Percentiles rank a stretch among this genome's conserved stretches.
Conservation (phyloP, 23 tunicate genomes). For the Trididemnum miniatum region DNA sequence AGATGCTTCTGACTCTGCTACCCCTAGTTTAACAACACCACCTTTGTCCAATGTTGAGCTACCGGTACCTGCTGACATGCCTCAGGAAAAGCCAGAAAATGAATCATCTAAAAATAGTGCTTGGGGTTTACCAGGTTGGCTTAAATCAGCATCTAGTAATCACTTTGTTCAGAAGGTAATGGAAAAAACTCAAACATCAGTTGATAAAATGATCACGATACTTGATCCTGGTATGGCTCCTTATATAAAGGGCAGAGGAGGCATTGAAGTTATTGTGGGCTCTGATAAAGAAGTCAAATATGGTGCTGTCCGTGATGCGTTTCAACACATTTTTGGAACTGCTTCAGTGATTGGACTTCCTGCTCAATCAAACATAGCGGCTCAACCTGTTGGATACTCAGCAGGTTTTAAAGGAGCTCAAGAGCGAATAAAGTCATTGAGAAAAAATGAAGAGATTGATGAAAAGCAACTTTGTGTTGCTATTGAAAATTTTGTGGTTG, state of each 20-base stretch:
- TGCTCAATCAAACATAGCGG: conserved; percentile 73
- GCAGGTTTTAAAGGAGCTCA: conserved; percentile 86
- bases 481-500: conserved; percentile 75
- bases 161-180: conserved; percentile 81
- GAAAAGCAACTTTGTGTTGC: conserved; percentile 66
- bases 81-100: background rate
- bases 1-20: background rate
- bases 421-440: conserved; percentile 65
- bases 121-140: conserved; percentile 70
- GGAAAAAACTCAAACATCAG: conserved; percentile 81
- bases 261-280: conserved; percentile 66
- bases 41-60: background rate
- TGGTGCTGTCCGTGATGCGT: conserved; percentile 90
- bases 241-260: conserved; percentile 72
- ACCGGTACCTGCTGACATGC: background rate
- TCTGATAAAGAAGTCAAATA: conserved; percentile 90
- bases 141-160: conserved; percentile 89
- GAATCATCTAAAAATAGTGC: conserved; percentile 31
- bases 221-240: conserved; percentile 94
- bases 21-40: conserved; percentile 5
- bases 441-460: conserved; percentile 47
- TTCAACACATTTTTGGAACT: conserved; percentile 78
- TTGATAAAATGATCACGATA: conserved; percentile 83
- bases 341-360: conserved; percentile 69
- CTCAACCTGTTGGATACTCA: conserved; percentile 92